These are phyloP conservation scores for Himalopsyche anomala DNA, from an alignment of 2,888 invertebrate genomes.

Conservation along the genomic window DNA sequence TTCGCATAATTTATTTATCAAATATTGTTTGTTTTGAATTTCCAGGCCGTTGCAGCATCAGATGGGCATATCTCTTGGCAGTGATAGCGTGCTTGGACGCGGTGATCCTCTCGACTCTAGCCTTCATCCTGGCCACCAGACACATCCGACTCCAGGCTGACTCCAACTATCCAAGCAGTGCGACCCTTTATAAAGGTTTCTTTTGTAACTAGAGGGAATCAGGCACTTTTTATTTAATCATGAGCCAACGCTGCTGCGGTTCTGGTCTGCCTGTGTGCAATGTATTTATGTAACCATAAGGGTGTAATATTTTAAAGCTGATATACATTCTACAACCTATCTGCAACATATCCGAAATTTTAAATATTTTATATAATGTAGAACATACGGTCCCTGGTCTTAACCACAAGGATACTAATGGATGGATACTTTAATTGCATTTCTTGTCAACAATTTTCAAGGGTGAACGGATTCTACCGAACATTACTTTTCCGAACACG, in stretches of 20 bases:
- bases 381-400: too few species aligned
- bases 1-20: too few species aligned
- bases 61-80: conserved; percentile 96
- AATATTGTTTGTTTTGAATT: background rate
- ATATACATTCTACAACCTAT: too few species aligned
- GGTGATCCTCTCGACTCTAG: conserved; percentile 89
- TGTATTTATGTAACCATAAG: background rate
- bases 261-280: conserved; percentile 7
- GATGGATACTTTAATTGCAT: too few species aligned
- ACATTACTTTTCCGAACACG: too few species aligned
- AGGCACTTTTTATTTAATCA: background rate
- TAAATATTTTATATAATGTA: too few species aligned
- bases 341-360: too few species aligned
- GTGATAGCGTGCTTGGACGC: conserved; percentile 93
- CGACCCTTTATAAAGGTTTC: conserved; percentile 81
- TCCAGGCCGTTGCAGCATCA: conserved; percentile 89
- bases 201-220: conserved; percentile 38
- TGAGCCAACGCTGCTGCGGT: background rate
- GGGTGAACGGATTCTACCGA: too few species aligned
- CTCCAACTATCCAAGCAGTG: conserved; percentile 83
- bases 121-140: conserved; percentile 94
- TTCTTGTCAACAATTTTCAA: too few species aligned
- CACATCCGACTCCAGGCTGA: conserved; percentile 92
- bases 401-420: too few species aligned
- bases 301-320: background rate